These are phyloP conservation scores for Pseudomyrmex concolor DNA, from an alignment of 1,140 invertebrate genomes.

Conservation along the genomic window DNA sequence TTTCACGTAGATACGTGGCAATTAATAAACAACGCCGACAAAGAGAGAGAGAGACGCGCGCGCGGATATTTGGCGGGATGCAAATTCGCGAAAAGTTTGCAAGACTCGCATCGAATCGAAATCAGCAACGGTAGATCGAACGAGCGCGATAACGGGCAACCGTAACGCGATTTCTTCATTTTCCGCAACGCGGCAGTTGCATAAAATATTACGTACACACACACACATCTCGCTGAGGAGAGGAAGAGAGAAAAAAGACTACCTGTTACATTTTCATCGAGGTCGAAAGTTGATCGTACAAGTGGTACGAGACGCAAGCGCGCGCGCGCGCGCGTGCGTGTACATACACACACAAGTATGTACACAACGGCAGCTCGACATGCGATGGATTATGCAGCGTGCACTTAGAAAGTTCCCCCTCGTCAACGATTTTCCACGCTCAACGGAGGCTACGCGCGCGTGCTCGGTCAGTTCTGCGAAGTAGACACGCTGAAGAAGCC, in stretches of 20 bases:
- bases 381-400: constrained; percentile 70
- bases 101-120: not conserved
- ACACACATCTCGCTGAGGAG: not conserved
- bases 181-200: not conserved
- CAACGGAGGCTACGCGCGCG: constrained; percentile 13
- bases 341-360: not conserved
- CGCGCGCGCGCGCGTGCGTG: too few species aligned
- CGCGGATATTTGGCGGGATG: not conserved
- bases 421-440: constrained; percentile 59
- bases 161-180: constrained; percentile 21
- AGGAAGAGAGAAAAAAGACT: constrained; percentile 34
- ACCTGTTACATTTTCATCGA: constrained; percentile 72
- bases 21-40: constrained; percentile 24
- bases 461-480: constrained; percentile 30
- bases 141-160: not conserved
- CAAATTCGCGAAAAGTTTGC: constrained; percentile 6
- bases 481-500: constrained; percentile 25
- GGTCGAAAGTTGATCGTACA: constrained; percentile 64
- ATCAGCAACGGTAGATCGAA: not conserved
- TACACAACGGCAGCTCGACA: constrained; percentile 45
- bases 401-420: constrained; percentile 69
- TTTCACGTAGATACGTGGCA: constrained; percentile 9
- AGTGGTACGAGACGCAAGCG: too few species aligned
- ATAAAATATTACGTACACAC: constrained; percentile 29
- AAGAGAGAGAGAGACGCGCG: not conserved